Percentiles rank a stretch among this genome's conserved stretches.
These are phyloP conservation scores for Calliphora vomitoria DNA, from an alignment of 2,888 invertebrate species.

Conservation along the genomic window DNA sequence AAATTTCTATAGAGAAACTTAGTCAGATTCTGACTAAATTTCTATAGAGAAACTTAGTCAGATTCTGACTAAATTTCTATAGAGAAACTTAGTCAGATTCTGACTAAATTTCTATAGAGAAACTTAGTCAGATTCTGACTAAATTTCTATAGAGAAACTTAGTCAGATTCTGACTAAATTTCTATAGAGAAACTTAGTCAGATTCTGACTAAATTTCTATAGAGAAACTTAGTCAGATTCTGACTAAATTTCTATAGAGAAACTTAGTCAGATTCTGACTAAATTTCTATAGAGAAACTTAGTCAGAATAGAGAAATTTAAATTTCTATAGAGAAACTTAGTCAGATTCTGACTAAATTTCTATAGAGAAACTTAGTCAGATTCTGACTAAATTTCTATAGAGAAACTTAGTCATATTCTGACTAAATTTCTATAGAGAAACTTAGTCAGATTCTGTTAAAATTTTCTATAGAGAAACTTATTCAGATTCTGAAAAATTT, in stretches of 20 bases:
- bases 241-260: background rate
- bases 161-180: background rate
- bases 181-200: background rate
- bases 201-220: background rate
- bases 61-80: background rate
- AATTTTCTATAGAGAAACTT: background rate
- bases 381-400: background rate
- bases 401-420: background rate
- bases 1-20: no score
- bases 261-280: background rate
- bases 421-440: background rate
- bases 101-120: background rate
- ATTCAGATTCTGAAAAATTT: background rate
- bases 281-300: no score
- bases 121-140: background rate
- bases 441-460: background rate
- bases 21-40: no score
- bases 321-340: background rate
- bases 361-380: background rate
- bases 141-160: background rate
- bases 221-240: background rate
- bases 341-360: background rate
- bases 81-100: background rate
- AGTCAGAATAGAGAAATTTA: no score
- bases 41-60: background rate